Base-by-base conservation (phyloP, 2,113 vertebrate species). In the Trogon surrucura region DNA sequence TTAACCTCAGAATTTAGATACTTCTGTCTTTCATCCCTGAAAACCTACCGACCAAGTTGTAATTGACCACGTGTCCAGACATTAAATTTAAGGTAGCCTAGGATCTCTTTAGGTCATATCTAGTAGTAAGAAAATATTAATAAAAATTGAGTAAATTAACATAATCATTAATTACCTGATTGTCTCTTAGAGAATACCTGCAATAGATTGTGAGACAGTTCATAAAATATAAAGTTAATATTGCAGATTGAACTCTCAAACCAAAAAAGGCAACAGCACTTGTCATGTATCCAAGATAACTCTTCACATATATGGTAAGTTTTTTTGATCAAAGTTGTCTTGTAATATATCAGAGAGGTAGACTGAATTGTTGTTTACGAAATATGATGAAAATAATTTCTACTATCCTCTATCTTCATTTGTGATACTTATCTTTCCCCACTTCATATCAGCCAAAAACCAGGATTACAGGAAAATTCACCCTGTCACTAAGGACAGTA, bases 11-110 rank as follows among this genome's bases (percentile, higher is more conserved):
- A 80, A 27, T 58, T 60, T n/a, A 77, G 6, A 7, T 36, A 36
- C 13, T 25, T 80, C n/a, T 41, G 6, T 48, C 20, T 53, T 64
- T 70, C 16, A 41, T 48, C 8, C n/a, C 12, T 64, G 6, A 48
- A 57, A 51, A 11, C 64, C 47, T 22, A 54, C 1, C 0, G 11
- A 34, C 18, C 19, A 65, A 75, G 9, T 2, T 2, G 1, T 53
- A 64, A 62, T 27, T 30, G 57, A 51, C 1, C 8, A 54, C 54
- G 72, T 26, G 19, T 25, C 13, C n/a, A 71, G 29, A n/a, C 13
- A 81, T 10, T 13, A 44, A 7, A n/a, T 34, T 36, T 60, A 36
- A 54, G 9, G 30, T 77, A 48, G 32, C 2, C 3, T 21, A 48
- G 4, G 11, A 34, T 54, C 7, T 54, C 5, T 71, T 90, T 32